Evolutionary conservation across 1,140 invertebrate genomes (phyloP).

Genomic region (Apolygus lucorum): DNA sequence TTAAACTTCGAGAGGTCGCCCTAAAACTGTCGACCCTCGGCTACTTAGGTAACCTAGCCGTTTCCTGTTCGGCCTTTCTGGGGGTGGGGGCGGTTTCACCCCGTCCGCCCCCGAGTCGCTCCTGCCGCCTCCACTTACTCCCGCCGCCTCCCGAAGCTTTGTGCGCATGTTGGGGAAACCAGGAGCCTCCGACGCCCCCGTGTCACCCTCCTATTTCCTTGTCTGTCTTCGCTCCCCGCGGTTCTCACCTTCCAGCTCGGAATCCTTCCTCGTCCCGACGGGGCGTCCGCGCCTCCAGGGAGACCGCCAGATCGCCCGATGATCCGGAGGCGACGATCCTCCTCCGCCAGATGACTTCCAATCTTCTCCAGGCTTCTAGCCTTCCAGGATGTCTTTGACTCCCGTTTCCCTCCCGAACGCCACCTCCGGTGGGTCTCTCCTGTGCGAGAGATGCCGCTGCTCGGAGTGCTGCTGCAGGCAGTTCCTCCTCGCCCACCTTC

Average conservation of each 20-base stretch:
- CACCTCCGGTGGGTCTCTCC: neutral
- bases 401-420: neutral
- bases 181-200: neutral
- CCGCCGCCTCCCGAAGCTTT: too few relatives aligned
- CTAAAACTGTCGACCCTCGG: neutral
- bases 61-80: too few relatives aligned
- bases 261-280: neutral
- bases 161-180: neutral
- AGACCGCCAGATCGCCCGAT: too few relatives aligned
- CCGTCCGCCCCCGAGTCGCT: neutral
- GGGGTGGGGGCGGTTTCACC: neutral
- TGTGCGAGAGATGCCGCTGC: slow-evolving; percentile 17
- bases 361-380: too few relatives aligned
- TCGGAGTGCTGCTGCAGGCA: slow-evolving; percentile 22
- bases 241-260: neutral
- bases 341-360: too few relatives aligned
- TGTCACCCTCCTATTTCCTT: neutral
- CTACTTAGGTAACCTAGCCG: neutral
- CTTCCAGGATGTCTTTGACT: neutral
- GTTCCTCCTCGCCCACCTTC: slow-evolving; percentile 19
- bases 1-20: neutral
- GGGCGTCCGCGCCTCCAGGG: neutral
- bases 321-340: too few relatives aligned
- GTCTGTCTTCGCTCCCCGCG: neutral
- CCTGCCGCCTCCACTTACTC: neutral